Evolutionary conservation across 2,888 invertebrate genomes (phyloP).

Genomic region (Ormyrus labotus): DNA sequence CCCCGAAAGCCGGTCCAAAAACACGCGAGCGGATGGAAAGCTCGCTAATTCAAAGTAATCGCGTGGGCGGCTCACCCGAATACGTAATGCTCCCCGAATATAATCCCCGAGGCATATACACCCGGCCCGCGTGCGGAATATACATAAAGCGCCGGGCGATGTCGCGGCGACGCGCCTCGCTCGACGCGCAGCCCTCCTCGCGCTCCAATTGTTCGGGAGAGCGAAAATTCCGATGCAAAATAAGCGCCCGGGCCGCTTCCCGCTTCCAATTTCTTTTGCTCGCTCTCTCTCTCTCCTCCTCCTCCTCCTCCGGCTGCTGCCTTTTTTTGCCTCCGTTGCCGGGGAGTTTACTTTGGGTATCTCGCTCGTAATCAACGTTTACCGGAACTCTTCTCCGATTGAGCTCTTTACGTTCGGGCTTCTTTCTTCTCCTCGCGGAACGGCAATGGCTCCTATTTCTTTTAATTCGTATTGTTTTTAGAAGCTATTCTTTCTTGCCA

Average conservation of each 20-base stretch:
- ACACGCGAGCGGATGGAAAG: not conserved
- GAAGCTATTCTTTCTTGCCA: not conserved
- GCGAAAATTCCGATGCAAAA: slow-evolving; percentile 56
- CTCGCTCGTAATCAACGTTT: slow-evolving; percentile 51
- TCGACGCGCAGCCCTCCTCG: not conserved
- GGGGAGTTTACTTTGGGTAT: slow-evolving; percentile 47
- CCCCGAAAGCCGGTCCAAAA: too few species aligned
- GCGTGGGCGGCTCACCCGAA: slow-evolving; percentile 8
- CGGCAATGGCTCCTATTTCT: slow-evolving; percentile 25
- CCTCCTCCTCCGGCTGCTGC: too few species aligned
- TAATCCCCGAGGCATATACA: not conserved
- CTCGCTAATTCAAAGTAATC: slow-evolving; percentile 29
- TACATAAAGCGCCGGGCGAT: slow-evolving; percentile 64
- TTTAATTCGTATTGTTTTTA: slow-evolving; percentile 24
- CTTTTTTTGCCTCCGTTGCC: slow-evolving; percentile 16
- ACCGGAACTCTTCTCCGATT: slow-evolving; percentile 2
- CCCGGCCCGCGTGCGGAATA: slow-evolving; percentile 64
- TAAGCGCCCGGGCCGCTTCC: slow-evolving; percentile 27
- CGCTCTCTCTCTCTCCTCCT: slow-evolving; percentile 7
- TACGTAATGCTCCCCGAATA: not conserved
- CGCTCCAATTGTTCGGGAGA: slow-evolving; percentile 41
- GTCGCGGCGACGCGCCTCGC: not conserved
- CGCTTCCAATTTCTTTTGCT: slow-evolving; percentile 26
- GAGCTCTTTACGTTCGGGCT: not conserved
- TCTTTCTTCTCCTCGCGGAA: slow-evolving; percentile 4